Evolutionary conservation across 2,113 vertebrate genomes (phyloP).

Genomic region (Platichthys stellatus): DNA sequence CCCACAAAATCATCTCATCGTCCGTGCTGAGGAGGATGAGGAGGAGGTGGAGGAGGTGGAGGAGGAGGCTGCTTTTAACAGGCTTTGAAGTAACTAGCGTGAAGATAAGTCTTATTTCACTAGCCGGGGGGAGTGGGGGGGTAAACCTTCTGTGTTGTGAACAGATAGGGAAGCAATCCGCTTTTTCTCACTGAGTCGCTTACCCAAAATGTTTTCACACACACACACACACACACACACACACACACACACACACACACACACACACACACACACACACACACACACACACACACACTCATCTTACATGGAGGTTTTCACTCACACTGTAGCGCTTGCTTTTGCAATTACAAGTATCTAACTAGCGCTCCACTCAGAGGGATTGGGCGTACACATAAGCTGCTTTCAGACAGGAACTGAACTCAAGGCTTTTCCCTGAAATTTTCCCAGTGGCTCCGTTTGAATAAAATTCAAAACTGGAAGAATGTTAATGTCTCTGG

Average conservation of each 20-base stretch:
- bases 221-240: too few species aligned
- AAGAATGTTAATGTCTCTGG: too few species aligned
- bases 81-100: conserved; percentile 72
- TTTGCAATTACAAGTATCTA: not conserved
- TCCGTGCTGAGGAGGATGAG: conserved; percentile 21
- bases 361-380: not conserved
- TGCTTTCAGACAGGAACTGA: not conserved
- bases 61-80: conserved; percentile 68
- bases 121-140: not conserved
- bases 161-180: not conserved
- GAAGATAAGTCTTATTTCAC: conserved; percentile 71
- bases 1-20: not conserved
- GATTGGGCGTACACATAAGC: not conserved
- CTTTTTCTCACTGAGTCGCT: too few species aligned
- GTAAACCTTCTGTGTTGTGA: conserved; percentile 14
- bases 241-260: too few species aligned
- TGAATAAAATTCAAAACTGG: too few species aligned
- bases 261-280: too few species aligned
- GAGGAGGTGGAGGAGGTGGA: conserved; percentile 51
- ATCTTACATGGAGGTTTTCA: not conserved
- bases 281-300: too few species aligned
- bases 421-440: not conserved
- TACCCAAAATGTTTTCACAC: too few species aligned
- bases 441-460: too few species aligned
- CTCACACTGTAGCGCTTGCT: not conserved